A percentile compares a stretch with the other conserved stretches of the same genome.
Evolutionary conservation across 2,797 vertebrate genomes (phyloP).

Genomic region (Betta splendens): DNA sequence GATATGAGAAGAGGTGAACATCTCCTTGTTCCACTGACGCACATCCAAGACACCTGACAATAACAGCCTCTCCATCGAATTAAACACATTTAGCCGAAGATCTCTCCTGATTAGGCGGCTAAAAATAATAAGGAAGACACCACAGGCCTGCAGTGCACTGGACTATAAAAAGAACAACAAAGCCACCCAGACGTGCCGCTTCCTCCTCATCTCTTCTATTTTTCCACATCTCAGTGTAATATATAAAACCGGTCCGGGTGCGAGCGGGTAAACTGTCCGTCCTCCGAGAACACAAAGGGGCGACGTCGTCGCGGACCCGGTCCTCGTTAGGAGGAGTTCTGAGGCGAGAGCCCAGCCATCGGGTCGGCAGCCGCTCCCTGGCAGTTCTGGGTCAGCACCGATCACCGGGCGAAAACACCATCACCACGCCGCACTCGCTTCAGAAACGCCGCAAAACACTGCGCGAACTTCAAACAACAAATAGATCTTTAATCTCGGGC

Average conservation of each 20-base stretch:
- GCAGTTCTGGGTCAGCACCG: constrained; percentile 78
- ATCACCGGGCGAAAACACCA: constrained; percentile 47
- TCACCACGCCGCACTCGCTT: constrained; percentile 57
- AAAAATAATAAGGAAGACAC: constrained; percentile 24
- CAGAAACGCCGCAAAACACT: constrained; percentile 62
- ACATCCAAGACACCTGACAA: constrained; percentile 57
- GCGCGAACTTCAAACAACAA: constrained; percentile 74
- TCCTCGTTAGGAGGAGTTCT: constrained; percentile 67
- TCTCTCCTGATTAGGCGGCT: constrained; percentile 25
- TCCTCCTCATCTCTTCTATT: constrained; percentile 5
- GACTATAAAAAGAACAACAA: constrained; percentile 45
- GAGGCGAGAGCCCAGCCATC: constrained; percentile 39
- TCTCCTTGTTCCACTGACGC: constrained; percentile 44
- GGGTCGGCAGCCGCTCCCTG: constrained; percentile 58
- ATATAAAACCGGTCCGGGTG: constrained; percentile 46
- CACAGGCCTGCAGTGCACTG: constrained; percentile 19
- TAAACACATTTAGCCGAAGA: constrained; percentile 45
- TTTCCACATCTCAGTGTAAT: constrained; percentile 13
- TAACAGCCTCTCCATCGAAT: constrained; percentile 44
- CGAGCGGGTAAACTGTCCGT: constrained; percentile 37
- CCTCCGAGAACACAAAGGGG: constrained; percentile 65
- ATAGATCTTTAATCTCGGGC: constrained; percentile 79
- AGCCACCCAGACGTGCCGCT: constrained; percentile 38
- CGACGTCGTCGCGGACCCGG: constrained; percentile 52
- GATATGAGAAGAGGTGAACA: constrained; percentile 46